phyloP scores from a whole-genome alignment of 2,113 vertebrate species.

The Pelodiscus sinensis region DNA sequence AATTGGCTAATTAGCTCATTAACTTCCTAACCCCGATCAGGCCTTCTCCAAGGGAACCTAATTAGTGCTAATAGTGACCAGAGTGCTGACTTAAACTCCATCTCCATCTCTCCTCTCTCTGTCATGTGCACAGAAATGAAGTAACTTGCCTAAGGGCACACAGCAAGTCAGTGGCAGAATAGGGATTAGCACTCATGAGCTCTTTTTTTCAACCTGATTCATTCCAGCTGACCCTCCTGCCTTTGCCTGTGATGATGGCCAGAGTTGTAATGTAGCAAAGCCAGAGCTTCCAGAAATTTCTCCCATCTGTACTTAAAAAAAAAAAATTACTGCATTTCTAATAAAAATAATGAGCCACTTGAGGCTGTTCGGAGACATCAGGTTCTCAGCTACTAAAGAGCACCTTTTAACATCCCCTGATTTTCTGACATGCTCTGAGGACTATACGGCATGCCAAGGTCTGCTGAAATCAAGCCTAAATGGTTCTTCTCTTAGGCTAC shows the following conservation, averaged over 20 bases:
- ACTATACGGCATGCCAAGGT: conserved; percentile 18
- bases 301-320: neutral
- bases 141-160: neutral
- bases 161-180: neutral
- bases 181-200: neutral
- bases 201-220: neutral
- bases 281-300: neutral
- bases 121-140: neutral
- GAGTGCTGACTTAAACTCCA: neutral
- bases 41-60: neutral
- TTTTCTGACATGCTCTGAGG: conserved; percentile 54
- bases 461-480: conserved; percentile 30
- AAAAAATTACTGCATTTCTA: neutral
- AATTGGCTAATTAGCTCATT: neutral
- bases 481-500: neutral
- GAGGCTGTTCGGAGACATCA: conserved; percentile 27
- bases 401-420: conserved; percentile 19
- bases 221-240: neutral
- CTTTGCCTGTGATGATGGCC: neutral
- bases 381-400: conserved; percentile 49
- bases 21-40: neutral
- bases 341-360: neutral
- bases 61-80: neutral
- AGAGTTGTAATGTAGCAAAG: neutral
- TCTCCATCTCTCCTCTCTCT: neutral